Base-by-base conservation (phyloP, 2,888 invertebrate species). In the Tenodera sinensis region DNA sequence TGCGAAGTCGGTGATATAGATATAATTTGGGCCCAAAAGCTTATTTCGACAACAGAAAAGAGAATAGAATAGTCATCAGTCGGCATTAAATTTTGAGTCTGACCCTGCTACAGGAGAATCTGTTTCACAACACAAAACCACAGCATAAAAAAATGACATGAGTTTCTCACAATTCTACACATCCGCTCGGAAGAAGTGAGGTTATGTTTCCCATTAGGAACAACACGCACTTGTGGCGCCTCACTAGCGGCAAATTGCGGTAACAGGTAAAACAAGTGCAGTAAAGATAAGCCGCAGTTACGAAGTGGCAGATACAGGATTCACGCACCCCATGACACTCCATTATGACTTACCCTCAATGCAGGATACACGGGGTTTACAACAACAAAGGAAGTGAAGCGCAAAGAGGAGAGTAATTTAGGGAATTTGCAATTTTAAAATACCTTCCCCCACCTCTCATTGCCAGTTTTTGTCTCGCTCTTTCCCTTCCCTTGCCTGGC, bases 341-440 rank as follows among this genome's bases (percentile, higher is more conserved):
- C 54, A 71, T 71, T 71, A 71, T 71, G 54, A 71, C 54, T 71
- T 71, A 71, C 54, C 54, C 54, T 71, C 54, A 71, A 71, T 71
- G 54, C 4, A 25, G 54, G 20, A 20, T 54, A 54, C 20, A 71
- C 20, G 54, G 54, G 54, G 54, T 20, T 15, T 25, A 71, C 54
- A 71, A 71, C 54, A 84, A 30, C 34, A 28, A 86, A 81, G 28
- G 81, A 86, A 86, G 81, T 86, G 81, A 30, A 86, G 86, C 30
- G 86, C 54, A 86, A 86, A 30, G 81, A 81, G 86, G 28, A 81
- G 81, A 86, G 86, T 86, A 86, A 86, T 86, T 86, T 86, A 81
- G 54, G 86, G 86, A 86, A 86, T 86, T 86, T 86, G 81, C 86
- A 86, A 86, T 86, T 86, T 86, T 86, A 86, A 85, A 86, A 86